A percentile compares a stretch with the other conserved stretches of the same genome.
Conservation (phyloP, 2,113 vertebrate genomes). For the Xyliphius kryptos region DNA sequence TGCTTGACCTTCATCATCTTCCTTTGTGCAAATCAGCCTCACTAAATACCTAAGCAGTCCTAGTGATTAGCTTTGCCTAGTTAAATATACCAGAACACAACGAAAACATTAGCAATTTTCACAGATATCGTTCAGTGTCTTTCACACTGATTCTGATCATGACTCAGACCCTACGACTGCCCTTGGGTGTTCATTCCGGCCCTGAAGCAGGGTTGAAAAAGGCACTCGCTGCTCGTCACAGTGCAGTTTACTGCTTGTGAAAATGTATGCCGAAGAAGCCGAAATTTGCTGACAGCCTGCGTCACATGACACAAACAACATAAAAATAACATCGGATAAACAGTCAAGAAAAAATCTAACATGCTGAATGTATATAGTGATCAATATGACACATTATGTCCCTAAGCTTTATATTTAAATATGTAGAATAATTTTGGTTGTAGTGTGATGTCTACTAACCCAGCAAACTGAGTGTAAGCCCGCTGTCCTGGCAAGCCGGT, state of each 20-base stretch:
- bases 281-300: background rate
- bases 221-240: conserved; percentile 59
- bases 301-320: background rate
- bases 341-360: background rate
- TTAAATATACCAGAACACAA: too few species aligned
- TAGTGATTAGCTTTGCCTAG: too few species aligned
- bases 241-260: conserved; percentile 59
- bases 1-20: too few species aligned
- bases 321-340: background rate
- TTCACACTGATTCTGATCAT: too few species aligned
- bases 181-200: conserved; percentile 54
- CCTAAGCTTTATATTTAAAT: background rate
- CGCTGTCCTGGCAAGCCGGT: conserved; percentile 78
- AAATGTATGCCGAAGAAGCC: conserved; percentile 59
- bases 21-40: too few species aligned
- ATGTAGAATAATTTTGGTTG: conserved; percentile 24
- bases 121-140: too few species aligned
- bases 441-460: conserved; percentile 60
- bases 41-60: too few species aligned
- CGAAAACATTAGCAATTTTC: too few species aligned
- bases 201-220: conserved; percentile 70
- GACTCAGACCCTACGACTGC: conserved; percentile 39
- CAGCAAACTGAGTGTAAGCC: conserved; percentile 71
- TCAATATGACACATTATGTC: background rate
- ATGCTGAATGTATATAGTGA: background rate